Evolutionary conservation across 2,797 vertebrate genomes (phyloP).

Genomic region (Gallinago solitaria): DNA sequence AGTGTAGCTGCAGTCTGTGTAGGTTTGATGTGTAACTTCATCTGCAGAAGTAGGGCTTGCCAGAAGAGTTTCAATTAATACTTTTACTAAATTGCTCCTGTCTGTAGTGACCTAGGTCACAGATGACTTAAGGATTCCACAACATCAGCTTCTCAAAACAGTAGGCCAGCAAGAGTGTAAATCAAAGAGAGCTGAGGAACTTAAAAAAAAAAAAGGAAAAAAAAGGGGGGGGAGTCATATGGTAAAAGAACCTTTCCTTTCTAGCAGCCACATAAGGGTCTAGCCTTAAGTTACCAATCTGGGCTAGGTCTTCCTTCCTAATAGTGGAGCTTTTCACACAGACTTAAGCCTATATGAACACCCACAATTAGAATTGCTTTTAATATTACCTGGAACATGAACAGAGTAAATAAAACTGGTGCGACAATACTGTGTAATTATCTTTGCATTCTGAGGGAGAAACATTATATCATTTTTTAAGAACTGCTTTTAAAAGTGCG

Average conservation of each 20-base stretch:
- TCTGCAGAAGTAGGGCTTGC: conserved; percentile 70
- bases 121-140: conserved; percentile 79
- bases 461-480: neutral
- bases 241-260: neutral
- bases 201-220: neutral
- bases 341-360: neutral
- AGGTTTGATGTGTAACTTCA: conserved; percentile 81
- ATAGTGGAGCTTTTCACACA: neutral
- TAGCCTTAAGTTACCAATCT: neutral
- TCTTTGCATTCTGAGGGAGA: neutral
- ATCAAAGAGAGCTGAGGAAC: conserved; percentile 46
- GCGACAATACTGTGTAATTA: neutral
- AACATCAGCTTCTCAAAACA: conserved; percentile 79
- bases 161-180: conserved; percentile 60
- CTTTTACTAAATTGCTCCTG: conserved; percentile 80
- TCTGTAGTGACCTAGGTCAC: conserved; percentile 82
- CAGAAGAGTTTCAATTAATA: conserved; percentile 81
- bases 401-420: conserved; percentile 3
- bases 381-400: neutral
- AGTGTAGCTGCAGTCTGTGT: conserved; percentile 67
- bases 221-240: neutral
- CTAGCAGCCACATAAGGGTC: neutral
- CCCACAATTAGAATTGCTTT: neutral
- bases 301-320: neutral
- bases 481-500: neutral